A percentile compares a stretch with the other conserved stretches of the same genome.
Conservation (phyloP, 2,797 vertebrate species). For the Dromococcyx pavoninus region DNA sequence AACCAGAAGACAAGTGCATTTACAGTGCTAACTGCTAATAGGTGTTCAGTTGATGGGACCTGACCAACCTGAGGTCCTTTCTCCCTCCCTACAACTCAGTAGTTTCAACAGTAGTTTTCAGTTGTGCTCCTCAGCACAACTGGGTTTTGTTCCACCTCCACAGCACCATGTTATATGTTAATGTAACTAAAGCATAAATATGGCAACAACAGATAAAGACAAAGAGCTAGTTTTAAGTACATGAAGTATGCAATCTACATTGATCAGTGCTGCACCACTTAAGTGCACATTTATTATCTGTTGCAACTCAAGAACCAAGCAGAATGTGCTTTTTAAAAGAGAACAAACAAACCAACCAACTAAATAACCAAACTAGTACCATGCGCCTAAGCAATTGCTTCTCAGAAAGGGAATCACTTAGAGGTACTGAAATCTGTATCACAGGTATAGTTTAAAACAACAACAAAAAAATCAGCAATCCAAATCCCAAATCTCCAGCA, state of each 20-base stretch:
- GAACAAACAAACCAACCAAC: rapidly evolving
- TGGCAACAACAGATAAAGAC: not conserved
- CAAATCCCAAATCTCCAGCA: not conserved
- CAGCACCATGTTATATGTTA: not conserved
- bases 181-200: not conserved
- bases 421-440: not conserved
- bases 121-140: rapidly evolving
- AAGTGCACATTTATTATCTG: not conserved
- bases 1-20: not conserved
- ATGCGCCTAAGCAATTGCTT: not conserved
- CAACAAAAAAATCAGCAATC: not conserved
- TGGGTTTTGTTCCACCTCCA: not conserved
- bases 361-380: not conserved
- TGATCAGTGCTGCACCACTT: not conserved
- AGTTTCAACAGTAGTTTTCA: not conserved
- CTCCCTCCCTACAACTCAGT: not conserved
- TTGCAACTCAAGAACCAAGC: not conserved
- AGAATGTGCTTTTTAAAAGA: not conserved
- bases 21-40: not conserved
- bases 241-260: not conserved
- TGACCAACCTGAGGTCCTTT: not conserved
- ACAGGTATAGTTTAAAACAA: not conserved
- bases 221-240: not conserved
- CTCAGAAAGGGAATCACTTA: not conserved
- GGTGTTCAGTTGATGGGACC: rapidly evolving